phyloP scores from a whole-genome alignment of 2,888 invertebrate genomes.

The Monopis laevigella region DNA sequence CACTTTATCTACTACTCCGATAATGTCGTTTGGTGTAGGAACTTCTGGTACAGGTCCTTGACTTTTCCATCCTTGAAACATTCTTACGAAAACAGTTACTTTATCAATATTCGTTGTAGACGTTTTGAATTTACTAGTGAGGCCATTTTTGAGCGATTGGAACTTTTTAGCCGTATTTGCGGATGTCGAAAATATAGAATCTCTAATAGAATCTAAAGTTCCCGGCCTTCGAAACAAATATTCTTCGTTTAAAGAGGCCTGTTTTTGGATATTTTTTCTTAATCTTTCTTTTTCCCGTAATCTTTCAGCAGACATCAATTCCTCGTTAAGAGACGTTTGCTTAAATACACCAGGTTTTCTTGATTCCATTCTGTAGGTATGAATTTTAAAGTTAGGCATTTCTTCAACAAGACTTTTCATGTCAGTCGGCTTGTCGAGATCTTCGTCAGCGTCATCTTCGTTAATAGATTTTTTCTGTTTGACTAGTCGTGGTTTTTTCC shows the following conservation, averaged over 20 bases:
- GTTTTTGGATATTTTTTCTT: constrained; percentile 86
- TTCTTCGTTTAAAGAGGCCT: constrained; percentile 89
- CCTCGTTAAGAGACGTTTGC: constrained; percentile 89
- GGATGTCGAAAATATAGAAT: constrained; percentile 77
- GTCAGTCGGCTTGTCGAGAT: constrained; percentile 73
- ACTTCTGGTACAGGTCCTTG: constrained; percentile 61
- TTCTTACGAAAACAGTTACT: constrained; percentile 84
- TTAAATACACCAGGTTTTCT: constrained; percentile 74
- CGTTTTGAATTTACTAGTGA: constrained; percentile 84
- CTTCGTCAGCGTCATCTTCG: constrained; percentile 75
- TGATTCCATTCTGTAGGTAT: constrained; percentile 47
- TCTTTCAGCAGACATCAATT: constrained; percentile 87
- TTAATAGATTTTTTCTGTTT: constrained; percentile 89
- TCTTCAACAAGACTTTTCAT: constrained; percentile 73
- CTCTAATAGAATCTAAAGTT: constrained; percentile 75
- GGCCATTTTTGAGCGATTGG: constrained; percentile 80
- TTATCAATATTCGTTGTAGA: constrained; percentile 86
- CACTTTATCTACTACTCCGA: constrained; percentile 47
- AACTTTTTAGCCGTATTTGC: constrained; percentile 77
- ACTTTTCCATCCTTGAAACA: constrained; percentile 83
- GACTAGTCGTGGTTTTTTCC: constrained; percentile 76
- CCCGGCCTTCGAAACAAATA: constrained; percentile 75
- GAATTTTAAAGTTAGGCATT: constrained; percentile 72
- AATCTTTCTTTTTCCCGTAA: constrained; percentile 84
- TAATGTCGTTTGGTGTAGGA: constrained; percentile 55